Conservation (phyloP, 2,113 vertebrate genomes). For the Miniopterus natalensis region DNA sequence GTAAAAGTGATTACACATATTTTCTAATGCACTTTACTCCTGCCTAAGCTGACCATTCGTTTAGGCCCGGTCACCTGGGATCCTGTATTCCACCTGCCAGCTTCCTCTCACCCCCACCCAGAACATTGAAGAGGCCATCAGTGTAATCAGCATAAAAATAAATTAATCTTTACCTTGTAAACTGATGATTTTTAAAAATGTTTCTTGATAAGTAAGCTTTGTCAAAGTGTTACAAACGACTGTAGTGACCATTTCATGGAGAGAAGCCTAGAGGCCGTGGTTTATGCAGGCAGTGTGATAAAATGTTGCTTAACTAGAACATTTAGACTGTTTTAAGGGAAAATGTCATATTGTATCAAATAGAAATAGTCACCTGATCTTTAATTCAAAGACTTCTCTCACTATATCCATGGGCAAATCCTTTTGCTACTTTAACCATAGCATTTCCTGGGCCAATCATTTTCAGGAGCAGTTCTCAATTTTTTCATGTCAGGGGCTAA, state of each 20-base stretch:
- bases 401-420: not conserved
- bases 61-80: not conserved
- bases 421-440: not conserved
- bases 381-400: slow-evolving; percentile 18
- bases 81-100: not conserved
- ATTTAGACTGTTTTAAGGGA: not conserved
- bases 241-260: not conserved
- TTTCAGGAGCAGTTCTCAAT: not conserved
- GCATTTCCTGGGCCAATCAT: not conserved
- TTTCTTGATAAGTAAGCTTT: slow-evolving; percentile 19
- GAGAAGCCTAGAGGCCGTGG: not conserved
- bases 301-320: not conserved
- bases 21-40: not conserved
- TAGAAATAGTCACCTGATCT: not conserved
- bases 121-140: not conserved
- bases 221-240: not conserved
- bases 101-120: not conserved
- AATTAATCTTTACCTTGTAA: not conserved
- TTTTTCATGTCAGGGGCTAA: not conserved
- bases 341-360: not conserved
- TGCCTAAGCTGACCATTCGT: not conserved
- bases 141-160: not conserved
- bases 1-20: not conserved
- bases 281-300: not conserved
- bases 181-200: not conserved